Base-by-base conservation (phyloP, 2,888 invertebrate genomes). In the Toxonevra muliebris region DNA sequence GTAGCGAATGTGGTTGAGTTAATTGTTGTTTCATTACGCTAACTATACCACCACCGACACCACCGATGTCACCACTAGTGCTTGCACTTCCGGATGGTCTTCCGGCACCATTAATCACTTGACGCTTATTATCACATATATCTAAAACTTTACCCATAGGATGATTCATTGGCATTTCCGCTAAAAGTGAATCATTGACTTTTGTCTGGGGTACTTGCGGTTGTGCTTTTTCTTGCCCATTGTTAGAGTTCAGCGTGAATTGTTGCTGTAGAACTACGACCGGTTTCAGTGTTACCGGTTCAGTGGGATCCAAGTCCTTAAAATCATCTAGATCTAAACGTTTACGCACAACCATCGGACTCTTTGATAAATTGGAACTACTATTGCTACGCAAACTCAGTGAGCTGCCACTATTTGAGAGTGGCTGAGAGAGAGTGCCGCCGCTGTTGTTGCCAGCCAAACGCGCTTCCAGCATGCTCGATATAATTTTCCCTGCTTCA, bases 391-490 rank as follows among this genome's bases (percentile, higher is more conserved):
- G 79, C 67, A 80, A 69, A 60, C 79, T 82, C 5, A 78, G 45
- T 0, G 74, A 69, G 71, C 80, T 82, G 57, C 76, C 76, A 10
- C 76, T 76, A 0, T 69, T 54, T 0, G 80, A 77, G 17, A 77
- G 76, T 3, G 80, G 75, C 20, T 74, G 75, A 13, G 64, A 55
- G 12, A 69, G 65, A 19, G 62, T 66, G 19, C 65, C 48, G 30
- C 30, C 7, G 20, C 71, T 72, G 60, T 53, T 67, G 50, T 68
- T 74, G 19, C 75, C 74, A 15, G 76, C 78, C 61, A 84, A 59
- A 13, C 85, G 79, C 0, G 83, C 80, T 69, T 85, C 85, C 65
- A 85, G 66, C 85, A 85, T 85, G 61, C 76, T 82, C n/a, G 84
- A 82, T 13, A 85, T 80, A 15, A 85, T 84, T 69, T 85, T 85